Conservation (phyloP, 2,113 vertebrate genomes). For the Sceloporus tristichus region DNA sequence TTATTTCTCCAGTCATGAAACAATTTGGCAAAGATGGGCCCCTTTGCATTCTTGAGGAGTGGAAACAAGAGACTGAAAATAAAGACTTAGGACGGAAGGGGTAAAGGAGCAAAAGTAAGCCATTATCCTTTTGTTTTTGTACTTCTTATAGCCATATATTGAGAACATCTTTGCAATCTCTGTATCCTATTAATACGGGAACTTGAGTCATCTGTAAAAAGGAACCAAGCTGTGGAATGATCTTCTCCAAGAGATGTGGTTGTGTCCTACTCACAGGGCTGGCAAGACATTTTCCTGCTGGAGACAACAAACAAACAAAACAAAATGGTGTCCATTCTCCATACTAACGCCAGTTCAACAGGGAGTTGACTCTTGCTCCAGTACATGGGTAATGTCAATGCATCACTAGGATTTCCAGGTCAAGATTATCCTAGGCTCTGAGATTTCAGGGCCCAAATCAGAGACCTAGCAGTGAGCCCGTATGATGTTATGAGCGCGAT, state of each 20-base stretch:
- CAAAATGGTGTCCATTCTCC: too few relatives aligned
- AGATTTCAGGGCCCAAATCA: background rate
- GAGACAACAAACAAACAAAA: too few relatives aligned
- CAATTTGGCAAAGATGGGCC: slow-evolving; percentile 2
- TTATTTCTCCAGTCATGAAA: slow-evolving; percentile 5
- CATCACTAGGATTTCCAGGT: too few relatives aligned
- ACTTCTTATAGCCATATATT: accelerated
- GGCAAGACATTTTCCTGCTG: too few relatives aligned
- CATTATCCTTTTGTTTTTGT: background rate
- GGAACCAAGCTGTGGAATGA: background rate
- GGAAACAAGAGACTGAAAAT: background rate
- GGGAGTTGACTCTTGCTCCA: too few relatives aligned
- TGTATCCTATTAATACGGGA: background rate
- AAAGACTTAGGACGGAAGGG: background rate
- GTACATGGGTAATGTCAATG: too few relatives aligned
- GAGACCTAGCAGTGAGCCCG: too few relatives aligned
- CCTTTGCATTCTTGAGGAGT: accelerated
- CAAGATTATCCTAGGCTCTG: background rate
- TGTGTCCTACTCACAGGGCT: background rate
- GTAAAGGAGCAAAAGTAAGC: slow-evolving; percentile 10
- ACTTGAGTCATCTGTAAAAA: background rate
- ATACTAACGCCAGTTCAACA: too few relatives aligned
- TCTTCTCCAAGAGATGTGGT: background rate
- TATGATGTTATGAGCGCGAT: too few relatives aligned
- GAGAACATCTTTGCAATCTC: background rate